Evolutionary conservation across 1,140 invertebrate species (phyloP).

Genomic region (Pogonognathellus flavescens): DNA sequence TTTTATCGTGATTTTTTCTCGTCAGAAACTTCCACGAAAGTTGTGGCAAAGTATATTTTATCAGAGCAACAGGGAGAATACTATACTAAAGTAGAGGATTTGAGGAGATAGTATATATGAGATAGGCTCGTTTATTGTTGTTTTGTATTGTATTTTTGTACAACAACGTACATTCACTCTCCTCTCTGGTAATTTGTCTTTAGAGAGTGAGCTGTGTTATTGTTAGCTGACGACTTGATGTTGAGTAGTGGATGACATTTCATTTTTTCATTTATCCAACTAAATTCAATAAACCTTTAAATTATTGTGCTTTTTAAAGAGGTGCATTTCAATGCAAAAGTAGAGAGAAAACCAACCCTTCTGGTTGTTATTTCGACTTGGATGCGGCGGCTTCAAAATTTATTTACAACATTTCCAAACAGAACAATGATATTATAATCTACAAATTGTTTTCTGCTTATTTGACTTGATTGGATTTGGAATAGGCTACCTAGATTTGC

Average conservation of each 20-base stretch:
- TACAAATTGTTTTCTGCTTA: not conserved
- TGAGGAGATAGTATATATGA: too few relatives aligned
- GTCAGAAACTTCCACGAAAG: not conserved
- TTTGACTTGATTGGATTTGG: not conserved
- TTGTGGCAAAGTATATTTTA: constrained; percentile 12
- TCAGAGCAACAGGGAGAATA: not conserved
- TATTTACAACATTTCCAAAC: constrained; percentile 16
- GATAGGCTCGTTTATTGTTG: not conserved
- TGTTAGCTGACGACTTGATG: not conserved
- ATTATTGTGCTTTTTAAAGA: too few relatives aligned
- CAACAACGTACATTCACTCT: not conserved
- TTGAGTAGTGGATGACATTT: constrained; percentile 20
- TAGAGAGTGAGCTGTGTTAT: constrained; percentile 23
- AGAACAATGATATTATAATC: constrained; percentile 11
- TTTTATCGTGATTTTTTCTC: constrained; percentile 18
- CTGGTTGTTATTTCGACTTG: not conserved
- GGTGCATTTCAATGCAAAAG: not conserved
- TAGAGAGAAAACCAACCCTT: not conserved
- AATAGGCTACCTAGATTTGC: not conserved
- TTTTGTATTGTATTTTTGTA: constrained; percentile 21
- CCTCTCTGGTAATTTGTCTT: constrained; percentile 37
- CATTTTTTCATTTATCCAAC: constrained; percentile 11
- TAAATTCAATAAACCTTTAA: constrained; percentile 21
- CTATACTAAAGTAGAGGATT: not conserved
- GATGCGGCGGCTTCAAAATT: too few relatives aligned